Evolutionary conservation across 2,797 vertebrate species (phyloP), one percentile per base, ranked within the genome.

Genomic region (Phataginus tetradactyla): DNA sequence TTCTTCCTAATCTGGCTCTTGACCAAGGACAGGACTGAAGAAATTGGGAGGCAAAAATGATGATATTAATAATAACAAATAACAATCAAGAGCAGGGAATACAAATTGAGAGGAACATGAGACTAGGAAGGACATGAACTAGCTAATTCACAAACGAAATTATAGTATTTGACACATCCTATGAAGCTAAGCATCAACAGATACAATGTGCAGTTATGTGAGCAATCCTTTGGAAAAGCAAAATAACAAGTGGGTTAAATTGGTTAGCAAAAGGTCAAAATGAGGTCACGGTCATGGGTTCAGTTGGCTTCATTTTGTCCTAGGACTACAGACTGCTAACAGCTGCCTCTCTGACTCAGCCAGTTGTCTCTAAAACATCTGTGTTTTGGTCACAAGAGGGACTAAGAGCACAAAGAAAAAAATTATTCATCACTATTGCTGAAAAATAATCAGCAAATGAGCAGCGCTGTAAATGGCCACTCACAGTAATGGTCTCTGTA

Each of bases 301-400:
- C 84, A 77, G 42, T 25, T 9, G 25, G 74, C 87, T 61, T 71
- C 25, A 3, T 91, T 86, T 34, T 49, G n/a, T 39, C 49, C 59
- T 59, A 34, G 93, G 93, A 61, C 49, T 45, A 45, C 57, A 75
- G 90, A 66, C 11, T 45, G 11, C 81, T 83, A 81, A 94, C 91
- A 94, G 89, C 94, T 92, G 83, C 63, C 49, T 77, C 90, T 86
- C 64, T 89, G 86, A 94, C 83, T 94, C 79, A 85, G 75, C 37
- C 39, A 92, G 77, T 25, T 93, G 66, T 59, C 80, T 95, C 81
- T 81, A 21, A 77, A 96, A 94, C 79, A 97, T 97, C 95, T 96
- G 92, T 72, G 63, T 64, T 94, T 90, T 37, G 69, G 72, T 94
- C 72, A 83, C 18, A 51, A 78, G 86, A 85, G 9, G 42, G 45